Evolutionary conservation across 2,888 invertebrate genomes (phyloP).

Genomic region (Marronus borbonicus): DNA sequence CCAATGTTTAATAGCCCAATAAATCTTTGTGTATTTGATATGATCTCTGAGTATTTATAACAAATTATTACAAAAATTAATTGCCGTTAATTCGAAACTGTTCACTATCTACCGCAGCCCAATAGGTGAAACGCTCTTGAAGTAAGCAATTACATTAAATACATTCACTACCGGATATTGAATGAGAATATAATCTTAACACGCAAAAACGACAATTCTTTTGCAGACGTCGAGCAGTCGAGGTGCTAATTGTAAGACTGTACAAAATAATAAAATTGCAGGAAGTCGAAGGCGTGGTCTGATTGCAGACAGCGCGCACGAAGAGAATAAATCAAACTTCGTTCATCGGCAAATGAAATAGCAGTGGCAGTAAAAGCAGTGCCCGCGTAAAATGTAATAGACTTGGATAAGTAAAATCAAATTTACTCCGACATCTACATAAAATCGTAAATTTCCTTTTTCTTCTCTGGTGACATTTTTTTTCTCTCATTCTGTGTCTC

Average conservation of each 20-base stretch:
- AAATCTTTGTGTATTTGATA: too few species aligned
- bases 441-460: conserved; percentile 48
- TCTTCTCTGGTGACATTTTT: conserved; percentile 39
- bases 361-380: conserved; percentile 35
- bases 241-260: conserved; percentile 48
- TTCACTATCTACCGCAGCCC: too few species aligned
- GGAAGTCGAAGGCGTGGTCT: conserved; percentile 52
- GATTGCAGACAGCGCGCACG: conserved; percentile 52
- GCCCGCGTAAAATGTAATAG: conserved; percentile 50
- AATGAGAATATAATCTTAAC: conserved; percentile 3
- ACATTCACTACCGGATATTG: background rate
- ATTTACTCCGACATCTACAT: conserved; percentile 50
- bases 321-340: conserved; percentile 53
- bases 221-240: conserved; percentile 11
- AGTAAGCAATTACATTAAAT: background rate
- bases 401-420: conserved; percentile 52
- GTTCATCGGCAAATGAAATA: conserved; percentile 52
- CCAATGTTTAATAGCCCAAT: too few species aligned
- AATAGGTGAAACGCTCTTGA: background rate
- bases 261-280: conserved; percentile 53
- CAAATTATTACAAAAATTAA: too few species aligned
- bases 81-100: too few species aligned
- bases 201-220: conserved; percentile 1
- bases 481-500: conserved; percentile 30
- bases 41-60: too few species aligned